phyloP scores from a whole-genome alignment of 2,888 invertebrate genomes.

The Cyrtodaria siliqua region DNA sequence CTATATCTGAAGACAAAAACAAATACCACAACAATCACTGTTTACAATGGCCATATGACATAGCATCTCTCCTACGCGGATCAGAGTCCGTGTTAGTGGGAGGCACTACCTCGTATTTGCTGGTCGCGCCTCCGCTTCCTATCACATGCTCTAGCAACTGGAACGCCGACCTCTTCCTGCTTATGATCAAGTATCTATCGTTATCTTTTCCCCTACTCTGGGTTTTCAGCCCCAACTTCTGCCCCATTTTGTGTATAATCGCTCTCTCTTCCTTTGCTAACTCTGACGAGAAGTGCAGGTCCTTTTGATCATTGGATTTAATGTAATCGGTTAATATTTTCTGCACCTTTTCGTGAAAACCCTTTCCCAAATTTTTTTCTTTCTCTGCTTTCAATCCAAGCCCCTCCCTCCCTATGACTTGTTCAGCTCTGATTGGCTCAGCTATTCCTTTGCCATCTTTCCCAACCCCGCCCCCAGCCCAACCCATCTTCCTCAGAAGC shows the following conservation, averaged over 20 bases:
- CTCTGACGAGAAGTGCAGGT: conserved; percentile 86
- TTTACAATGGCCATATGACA: conserved; percentile 47
- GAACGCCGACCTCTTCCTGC: conserved; percentile 86
- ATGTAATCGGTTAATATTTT: conserved; percentile 82
- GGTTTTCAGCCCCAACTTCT: conserved; percentile 87
- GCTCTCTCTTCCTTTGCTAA: conserved; percentile 86
- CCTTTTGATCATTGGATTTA: conserved; percentile 80
- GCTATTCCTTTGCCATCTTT: conserved; percentile 89
- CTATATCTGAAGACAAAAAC: too few species aligned
- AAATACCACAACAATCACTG: conserved; percentile 39
- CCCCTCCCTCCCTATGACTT: conserved; percentile 81
- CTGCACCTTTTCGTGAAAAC: conserved; percentile 77
- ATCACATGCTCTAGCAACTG: conserved; percentile 87
- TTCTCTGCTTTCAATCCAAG: conserved; percentile 77
- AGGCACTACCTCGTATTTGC: conserved; percentile 87
- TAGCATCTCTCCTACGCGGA: conserved; percentile 23
- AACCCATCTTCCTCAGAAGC: conserved; percentile 91
- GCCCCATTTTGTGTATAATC: conserved; percentile 84
- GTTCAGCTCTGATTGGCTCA: conserved; percentile 87
- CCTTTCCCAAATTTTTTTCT: conserved; percentile 68
- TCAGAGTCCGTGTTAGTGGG: conserved; percentile 57
- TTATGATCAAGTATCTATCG: conserved; percentile 87
- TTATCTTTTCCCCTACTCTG: conserved; percentile 87
- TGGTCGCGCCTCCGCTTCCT: conserved; percentile 87
- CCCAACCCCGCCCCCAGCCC: conserved; percentile 91